Evolutionary conservation across 2,113 vertebrate species (phyloP).

Genomic region (Sceloporus undulatus): DNA sequence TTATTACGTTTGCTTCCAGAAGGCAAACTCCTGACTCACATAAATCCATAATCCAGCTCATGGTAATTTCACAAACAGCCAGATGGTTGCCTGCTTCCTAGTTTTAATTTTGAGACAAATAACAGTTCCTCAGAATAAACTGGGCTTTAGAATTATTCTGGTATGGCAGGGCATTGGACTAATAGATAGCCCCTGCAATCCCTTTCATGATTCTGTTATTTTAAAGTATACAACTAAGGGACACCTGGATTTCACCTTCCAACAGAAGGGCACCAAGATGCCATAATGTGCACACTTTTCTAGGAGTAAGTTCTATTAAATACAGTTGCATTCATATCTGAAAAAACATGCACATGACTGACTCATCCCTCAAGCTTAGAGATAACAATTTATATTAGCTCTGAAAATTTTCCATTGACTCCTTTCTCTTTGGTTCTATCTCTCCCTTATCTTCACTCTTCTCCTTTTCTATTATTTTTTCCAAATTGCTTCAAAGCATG

Average conservation of each 20-base stretch:
- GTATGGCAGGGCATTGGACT: no score
- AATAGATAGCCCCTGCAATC: no score
- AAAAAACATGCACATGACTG: not conserved
- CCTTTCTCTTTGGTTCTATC: not conserved
- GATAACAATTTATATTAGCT: not conserved
- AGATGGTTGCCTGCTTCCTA: not conserved
- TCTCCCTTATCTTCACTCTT: not conserved
- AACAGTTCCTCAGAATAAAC: not conserved
- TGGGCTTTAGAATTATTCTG: not conserved
- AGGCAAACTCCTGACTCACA: slow-evolving; percentile 1
- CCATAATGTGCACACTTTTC: not conserved
- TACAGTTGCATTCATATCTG: not conserved
- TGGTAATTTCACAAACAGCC: not conserved
- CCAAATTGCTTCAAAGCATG: not conserved
- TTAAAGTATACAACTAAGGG: not conserved
- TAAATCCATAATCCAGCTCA: slow-evolving; percentile 2
- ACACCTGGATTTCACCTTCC: not conserved
- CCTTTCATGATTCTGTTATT: not conserved
- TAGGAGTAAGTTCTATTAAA: not conserved
- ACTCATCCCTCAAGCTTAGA: not conserved
- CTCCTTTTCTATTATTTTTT: not conserved
- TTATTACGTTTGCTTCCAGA: not conserved
- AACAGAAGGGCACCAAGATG: not conserved
- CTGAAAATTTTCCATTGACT: not conserved
- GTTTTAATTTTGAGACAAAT: not conserved